Evolutionary conservation across 2,888 invertebrate genomes (phyloP), one percentile per base, ranked within the genome.

Genomic region (Microctonus brassicae): DNA sequence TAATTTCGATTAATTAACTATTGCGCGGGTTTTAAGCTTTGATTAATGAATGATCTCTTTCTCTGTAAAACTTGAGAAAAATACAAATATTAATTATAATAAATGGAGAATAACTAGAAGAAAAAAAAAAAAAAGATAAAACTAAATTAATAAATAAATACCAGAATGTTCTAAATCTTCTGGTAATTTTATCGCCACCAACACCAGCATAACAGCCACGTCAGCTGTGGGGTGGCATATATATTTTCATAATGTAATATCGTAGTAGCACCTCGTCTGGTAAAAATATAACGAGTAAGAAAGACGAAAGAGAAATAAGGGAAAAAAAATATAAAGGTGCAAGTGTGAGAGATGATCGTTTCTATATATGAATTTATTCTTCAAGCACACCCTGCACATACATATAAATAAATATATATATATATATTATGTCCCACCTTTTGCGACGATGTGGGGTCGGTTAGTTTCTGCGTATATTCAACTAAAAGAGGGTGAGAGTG

Each of bases 211-310:
- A 78, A 79, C 76, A 77, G 80, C 79, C 71, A 75, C 81, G 81
- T 81, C 81, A 81, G 80, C 78, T 78, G 24, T 6, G 80, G 78
- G 77, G 77, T 65, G 55, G 67, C 68, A 68, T 80, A 79, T 81
- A 80, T 81, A 82, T 83, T 83, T 83, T 83, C 82, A 82, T 82
- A 83, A 83, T 82, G 81, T 79, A 83, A 83, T 83, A 83, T 81
- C 78, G 79, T 74, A 78, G 82, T 79, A 81, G 78, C 77, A 73
- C 70, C 69, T 33, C 10, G 33, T 33, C 29, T n/a, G 13, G 11
- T n/a, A n/a, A n/a, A 47, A 47, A 5, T 47, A 47, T 17, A 47
- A 1, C 3, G n/a, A 39, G n/a, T 39, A n/a, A n/a, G n/a, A n/a
- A n/a, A n/a, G n/a, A n/a, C n/a, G n/a, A n/a, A n/a, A n/a, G n/a